These are phyloP conservation scores for Pitangus sulphuratus DNA, from an alignment of 2,797 vertebrate genomes.

Conservation along the genomic window DNA sequence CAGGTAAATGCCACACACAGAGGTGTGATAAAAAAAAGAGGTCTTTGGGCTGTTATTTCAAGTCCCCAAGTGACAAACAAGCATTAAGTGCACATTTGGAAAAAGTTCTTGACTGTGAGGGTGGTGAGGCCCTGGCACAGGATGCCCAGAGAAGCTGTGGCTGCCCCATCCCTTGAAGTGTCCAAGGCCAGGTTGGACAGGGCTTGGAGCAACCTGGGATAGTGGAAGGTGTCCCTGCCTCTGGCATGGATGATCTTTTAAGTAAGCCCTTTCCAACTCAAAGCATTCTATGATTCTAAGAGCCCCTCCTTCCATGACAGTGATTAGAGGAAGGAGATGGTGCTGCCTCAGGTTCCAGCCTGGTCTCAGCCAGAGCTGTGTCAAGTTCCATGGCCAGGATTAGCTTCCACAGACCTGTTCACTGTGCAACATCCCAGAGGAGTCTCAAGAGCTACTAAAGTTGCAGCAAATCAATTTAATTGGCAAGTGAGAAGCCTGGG, in stretches of 20 bases:
- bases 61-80: background rate
- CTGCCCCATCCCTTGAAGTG: background rate
- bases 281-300: background rate
- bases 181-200: fast-evolving
- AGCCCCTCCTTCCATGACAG: background rate
- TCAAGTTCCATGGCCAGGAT: background rate
- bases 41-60: background rate
- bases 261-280: background rate
- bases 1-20: background rate
- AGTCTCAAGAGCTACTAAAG: constrained; percentile 39
- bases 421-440: background rate
- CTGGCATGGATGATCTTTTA: background rate
- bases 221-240: background rate
- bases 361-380: background rate
- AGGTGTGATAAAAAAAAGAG: background rate
- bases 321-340: fast-evolving
- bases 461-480: constrained; percentile 61
- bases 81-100: background rate
- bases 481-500: constrained; percentile 33
- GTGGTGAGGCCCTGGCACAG: fast-evolving
- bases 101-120: background rate
- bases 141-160: background rate
- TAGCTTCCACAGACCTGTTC: constrained; percentile 4
- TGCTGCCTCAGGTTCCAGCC: background rate
- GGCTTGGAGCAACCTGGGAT: background rate